Conservation (phyloP, 2,888 invertebrate genomes). For the Ormyrus rosae region DNA sequence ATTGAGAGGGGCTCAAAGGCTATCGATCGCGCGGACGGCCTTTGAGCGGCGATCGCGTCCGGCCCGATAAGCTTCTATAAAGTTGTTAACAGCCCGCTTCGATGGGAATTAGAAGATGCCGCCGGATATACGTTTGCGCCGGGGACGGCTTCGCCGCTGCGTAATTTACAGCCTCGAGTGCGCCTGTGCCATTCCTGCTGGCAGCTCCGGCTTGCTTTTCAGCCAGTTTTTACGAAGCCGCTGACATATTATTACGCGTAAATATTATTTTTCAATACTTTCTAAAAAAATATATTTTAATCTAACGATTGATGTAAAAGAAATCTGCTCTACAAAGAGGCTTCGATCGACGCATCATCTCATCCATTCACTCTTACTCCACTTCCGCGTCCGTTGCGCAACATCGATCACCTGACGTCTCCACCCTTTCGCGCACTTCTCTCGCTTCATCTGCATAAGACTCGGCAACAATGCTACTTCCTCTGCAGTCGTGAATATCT, state of each 20-base stretch:
- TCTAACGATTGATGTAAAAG: too few species aligned
- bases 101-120: neutral
- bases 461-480: too few species aligned
- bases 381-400: neutral
- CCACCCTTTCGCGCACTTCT: too few species aligned
- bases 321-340: too few species aligned
- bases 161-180: constrained; percentile 15
- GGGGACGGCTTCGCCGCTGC: neutral
- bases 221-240: too few species aligned
- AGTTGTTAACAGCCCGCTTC: constrained; percentile 49
- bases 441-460: too few species aligned
- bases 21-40: constrained; percentile 2
- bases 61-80: constrained; percentile 46
- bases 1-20: constrained; percentile 4
- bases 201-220: neutral
- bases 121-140: neutral
- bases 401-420: neutral
- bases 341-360: too few species aligned
- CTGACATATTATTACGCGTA: too few species aligned
- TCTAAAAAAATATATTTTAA: too few species aligned
- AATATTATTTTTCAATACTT: too few species aligned
- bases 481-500: too few species aligned
- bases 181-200: neutral
- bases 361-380: too few species aligned
- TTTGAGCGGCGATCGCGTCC: constrained; percentile 18